Evolutionary conservation across 2,888 invertebrate species (phyloP).

Genomic region (Chrysotoxum bicinctum): DNA sequence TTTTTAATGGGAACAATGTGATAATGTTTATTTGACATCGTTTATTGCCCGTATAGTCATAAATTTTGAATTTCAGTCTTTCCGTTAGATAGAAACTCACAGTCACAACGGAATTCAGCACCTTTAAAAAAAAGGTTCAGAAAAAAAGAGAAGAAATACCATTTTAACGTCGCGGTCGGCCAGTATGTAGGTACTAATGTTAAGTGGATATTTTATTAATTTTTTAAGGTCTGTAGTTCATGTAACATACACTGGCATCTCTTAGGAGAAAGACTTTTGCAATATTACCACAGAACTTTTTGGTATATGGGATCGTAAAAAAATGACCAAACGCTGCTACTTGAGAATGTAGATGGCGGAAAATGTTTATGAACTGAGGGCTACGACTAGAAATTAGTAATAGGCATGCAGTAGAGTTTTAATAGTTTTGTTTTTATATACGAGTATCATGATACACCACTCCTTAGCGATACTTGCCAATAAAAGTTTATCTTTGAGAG

Average conservation of each 20-base stretch:
- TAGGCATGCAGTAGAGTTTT: slow-evolving; percentile 51
- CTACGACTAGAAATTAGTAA: slow-evolving; percentile 16
- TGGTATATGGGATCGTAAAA: slow-evolving; percentile 62
- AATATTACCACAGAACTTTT: slow-evolving; percentile 68
- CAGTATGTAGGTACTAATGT: slow-evolving; percentile 7
- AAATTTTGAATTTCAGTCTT: slow-evolving; percentile 74
- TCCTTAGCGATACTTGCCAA: neutral
- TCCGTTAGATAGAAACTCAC: slow-evolving; percentile 46
- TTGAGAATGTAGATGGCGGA: slow-evolving; percentile 31
- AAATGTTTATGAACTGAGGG: slow-evolving; percentile 52
- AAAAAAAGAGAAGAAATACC: slow-evolving; percentile 1
- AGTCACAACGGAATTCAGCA: slow-evolving; percentile 17
- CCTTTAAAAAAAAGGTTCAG: slow-evolving; percentile 30
- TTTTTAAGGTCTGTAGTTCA: slow-evolving; percentile 15
- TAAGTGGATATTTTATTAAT: slow-evolving; percentile 40
- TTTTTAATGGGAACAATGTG: slow-evolving; percentile 45
- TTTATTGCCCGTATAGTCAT: slow-evolving; percentile 74
- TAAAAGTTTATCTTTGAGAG: slow-evolving; percentile 36
- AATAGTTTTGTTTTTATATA: slow-evolving; percentile 23
- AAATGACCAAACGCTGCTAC: slow-evolving; percentile 56
- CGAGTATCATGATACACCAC: neutral
- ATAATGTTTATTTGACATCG: slow-evolving; percentile 75
- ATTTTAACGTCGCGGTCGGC: slow-evolving; percentile 9
- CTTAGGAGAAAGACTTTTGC: slow-evolving; percentile 36
- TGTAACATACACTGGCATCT: neutral